phyloP scores from a whole-genome alignment of 1,140 invertebrate genomes.

The Bombus waltoni region DNA sequence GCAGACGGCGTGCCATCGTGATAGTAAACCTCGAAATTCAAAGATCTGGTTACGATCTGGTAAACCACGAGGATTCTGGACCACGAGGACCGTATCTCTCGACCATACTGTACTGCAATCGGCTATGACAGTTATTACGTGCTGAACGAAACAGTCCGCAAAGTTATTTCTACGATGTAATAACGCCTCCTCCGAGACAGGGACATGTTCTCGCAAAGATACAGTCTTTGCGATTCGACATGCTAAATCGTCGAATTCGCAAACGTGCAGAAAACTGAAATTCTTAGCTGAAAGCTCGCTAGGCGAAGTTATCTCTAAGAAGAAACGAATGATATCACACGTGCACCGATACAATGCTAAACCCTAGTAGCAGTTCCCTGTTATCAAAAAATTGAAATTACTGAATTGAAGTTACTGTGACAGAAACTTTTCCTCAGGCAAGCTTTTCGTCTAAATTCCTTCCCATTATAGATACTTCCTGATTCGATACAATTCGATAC shows the following conservation, averaged over 20 bases:
- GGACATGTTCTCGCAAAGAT: conserved; percentile 5
- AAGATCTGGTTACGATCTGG: conserved; percentile 43
- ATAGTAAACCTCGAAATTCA: conserved; percentile 40
- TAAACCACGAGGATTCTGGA: conserved; percentile 14
- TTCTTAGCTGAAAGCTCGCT: background rate
- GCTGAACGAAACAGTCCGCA: conserved; percentile 14
- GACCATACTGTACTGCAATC: background rate
- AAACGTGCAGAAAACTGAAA: background rate
- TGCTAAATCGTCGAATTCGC: background rate
- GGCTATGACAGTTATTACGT: conserved; percentile 50
- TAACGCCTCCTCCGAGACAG: conserved; percentile 4
- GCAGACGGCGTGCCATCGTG: background rate
- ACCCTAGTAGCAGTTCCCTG: too few relatives aligned
- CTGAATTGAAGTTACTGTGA: too few relatives aligned
- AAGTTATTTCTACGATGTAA: conserved; percentile 33
- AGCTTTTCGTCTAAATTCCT: too few relatives aligned
- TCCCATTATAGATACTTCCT: too few relatives aligned
- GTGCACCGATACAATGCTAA: too few relatives aligned
- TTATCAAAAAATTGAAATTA: too few relatives aligned
- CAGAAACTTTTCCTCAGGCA: too few relatives aligned
- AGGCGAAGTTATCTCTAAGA: background rate
- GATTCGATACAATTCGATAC: too few relatives aligned
- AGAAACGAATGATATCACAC: background rate
- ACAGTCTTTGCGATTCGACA: background rate
- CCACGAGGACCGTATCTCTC: background rate